Conservation (phyloP, 1,140 invertebrate species). For the Procambarus clarkii region DNA sequence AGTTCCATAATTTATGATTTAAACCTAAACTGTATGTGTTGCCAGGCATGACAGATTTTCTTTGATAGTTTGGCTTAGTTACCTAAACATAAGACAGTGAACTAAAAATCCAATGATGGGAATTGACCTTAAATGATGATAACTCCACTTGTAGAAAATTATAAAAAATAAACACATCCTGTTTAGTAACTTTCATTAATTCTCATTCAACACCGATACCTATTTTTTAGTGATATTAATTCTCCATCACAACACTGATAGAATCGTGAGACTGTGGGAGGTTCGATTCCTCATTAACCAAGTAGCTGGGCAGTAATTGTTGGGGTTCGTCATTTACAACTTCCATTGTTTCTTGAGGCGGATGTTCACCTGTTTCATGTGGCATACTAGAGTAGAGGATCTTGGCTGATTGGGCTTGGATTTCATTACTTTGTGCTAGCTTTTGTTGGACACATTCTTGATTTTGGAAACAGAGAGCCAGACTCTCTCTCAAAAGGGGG, state of each 20-base stretch:
- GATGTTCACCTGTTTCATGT: neutral
- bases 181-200: too few relatives aligned
- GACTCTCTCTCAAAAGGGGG: neutral
- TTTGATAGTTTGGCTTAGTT: too few relatives aligned
- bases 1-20: too few relatives aligned
- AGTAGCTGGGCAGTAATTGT: neutral
- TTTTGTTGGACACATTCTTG: neutral
- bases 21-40: too few relatives aligned
- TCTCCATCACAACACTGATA: neutral
- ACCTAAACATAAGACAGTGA: too few relatives aligned
- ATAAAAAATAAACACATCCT: too few relatives aligned
- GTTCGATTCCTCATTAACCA: neutral
- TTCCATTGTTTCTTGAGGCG: neutral
- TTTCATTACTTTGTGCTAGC: neutral
- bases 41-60: too few relatives aligned
- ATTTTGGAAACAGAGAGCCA: neutral
- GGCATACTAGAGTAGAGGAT: neutral
- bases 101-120: too few relatives aligned
- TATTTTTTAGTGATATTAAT: too few relatives aligned
- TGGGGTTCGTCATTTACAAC: neutral
- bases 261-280: neutral
- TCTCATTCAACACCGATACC: too few relatives aligned
- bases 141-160: too few relatives aligned
- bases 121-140: too few relatives aligned
- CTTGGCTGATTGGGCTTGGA: neutral